phyloP scores from a whole-genome alignment of 23 tunicate species.

The Pegea sp. region DNA sequence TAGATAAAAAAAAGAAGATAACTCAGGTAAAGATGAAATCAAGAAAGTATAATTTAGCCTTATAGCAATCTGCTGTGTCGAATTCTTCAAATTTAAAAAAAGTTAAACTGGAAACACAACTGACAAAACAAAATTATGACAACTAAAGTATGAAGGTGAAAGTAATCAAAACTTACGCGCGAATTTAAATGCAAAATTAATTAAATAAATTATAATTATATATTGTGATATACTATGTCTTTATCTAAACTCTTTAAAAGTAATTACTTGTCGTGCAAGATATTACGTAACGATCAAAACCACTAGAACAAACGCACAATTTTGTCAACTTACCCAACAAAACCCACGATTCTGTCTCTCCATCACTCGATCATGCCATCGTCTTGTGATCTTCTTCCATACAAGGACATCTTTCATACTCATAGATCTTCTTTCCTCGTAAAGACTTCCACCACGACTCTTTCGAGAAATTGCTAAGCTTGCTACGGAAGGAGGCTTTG shows the following conservation, averaged over 20 bases:
- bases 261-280: no score
- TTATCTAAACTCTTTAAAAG: no score
- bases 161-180: no score
- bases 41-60: no score
- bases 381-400: constrained; percentile 1
- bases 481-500: not conserved
- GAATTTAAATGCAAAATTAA: no score
- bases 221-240: not conserved
- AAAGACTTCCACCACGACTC: not conserved
- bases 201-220: not conserved
- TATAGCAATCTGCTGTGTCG: no score
- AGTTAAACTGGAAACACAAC: no score
- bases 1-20: no score
- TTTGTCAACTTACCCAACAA: constrained; percentile 1
- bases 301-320: not conserved
- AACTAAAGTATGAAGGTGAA: no score
- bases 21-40: no score
- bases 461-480: not conserved
- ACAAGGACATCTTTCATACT: not conserved
- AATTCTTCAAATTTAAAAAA: no score
- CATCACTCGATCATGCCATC: not conserved
- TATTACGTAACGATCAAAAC: not conserved
- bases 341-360: not conserved
- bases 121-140: no score
- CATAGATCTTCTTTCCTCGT: not conserved